Percentiles rank a stretch among this genome's conserved stretches.
These are phyloP conservation scores for Paramisgurnus dabryanus DNA, from an alignment of 2,113 vertebrate species.

Conservation along the genomic window DNA sequence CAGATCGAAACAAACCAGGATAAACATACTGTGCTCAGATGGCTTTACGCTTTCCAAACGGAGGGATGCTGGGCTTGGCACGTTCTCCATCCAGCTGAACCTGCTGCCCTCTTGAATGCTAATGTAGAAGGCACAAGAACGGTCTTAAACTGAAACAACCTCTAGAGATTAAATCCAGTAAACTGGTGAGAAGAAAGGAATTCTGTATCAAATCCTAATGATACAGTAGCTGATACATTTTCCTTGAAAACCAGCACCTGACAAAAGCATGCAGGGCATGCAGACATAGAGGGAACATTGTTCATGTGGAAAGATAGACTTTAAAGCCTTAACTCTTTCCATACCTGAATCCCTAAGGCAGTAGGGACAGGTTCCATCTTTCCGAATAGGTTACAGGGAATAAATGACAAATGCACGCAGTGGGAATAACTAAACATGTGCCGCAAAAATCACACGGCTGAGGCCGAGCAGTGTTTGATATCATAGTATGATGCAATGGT, in stretches of 20 bases:
- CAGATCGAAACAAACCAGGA: constrained; percentile 25
- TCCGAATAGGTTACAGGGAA: constrained; percentile 43
- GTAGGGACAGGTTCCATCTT: constrained; percentile 61
- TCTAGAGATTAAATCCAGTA: constrained; percentile 1
- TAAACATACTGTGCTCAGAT: constrained; percentile 26
- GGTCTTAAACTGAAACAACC: not conserved
- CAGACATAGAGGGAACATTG: constrained; percentile 47
- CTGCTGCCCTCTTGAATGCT: constrained; percentile 14
- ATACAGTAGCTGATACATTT: constrained; percentile 52
- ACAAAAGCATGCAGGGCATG: constrained; percentile 63
- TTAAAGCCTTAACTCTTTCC: constrained; percentile 38
- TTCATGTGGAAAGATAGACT: constrained; percentile 22
- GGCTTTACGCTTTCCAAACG: constrained; percentile 1
- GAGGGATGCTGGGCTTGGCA: constrained; percentile 20
- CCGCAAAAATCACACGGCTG: not conserved
- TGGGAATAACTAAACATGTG: not conserved
- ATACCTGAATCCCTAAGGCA: constrained; percentile 16
- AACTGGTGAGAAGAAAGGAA: constrained; percentile 44
- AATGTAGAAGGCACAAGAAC: constrained; percentile 27
- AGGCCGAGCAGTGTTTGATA: no score
- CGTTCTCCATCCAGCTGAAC: constrained; percentile 37
- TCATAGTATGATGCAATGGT: no score
- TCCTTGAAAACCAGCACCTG: constrained; percentile 62
- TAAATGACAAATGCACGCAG: constrained; percentile 61
- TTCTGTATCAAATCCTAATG: constrained; percentile 48